Evolutionary conservation across 2,888 invertebrate genomes (phyloP).

Genomic region (Amphimallon solstitiale): DNA sequence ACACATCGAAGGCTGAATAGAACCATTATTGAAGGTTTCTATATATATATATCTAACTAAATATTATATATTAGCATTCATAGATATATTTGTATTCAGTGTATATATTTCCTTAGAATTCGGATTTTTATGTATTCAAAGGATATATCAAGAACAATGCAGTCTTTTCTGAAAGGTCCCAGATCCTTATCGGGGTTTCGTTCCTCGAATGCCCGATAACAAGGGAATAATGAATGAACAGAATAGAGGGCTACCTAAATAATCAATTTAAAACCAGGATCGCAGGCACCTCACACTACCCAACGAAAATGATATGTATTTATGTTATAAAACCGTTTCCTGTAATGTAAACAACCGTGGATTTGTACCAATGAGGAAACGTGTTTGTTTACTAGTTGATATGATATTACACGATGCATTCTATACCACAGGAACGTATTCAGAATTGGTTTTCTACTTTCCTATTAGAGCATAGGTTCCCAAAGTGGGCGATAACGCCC

Average conservation of each 20-base stretch:
- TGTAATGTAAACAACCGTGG: constrained; percentile 1
- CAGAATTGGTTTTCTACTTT: background rate
- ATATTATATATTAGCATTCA: too few species aligned
- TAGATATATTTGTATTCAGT: too few species aligned
- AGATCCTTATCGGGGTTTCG: constrained; percentile 9
- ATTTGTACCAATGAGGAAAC: constrained; percentile 11
- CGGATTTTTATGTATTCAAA: background rate
- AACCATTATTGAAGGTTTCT: too few species aligned
- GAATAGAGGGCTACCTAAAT: constrained; percentile 1
- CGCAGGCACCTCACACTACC: background rate
- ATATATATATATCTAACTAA: too few species aligned
- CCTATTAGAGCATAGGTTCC: too few species aligned
- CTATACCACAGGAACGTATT: background rate
- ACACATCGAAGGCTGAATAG: too few species aligned
- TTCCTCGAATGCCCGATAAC: background rate
- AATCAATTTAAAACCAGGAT: constrained; percentile 9
- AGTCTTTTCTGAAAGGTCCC: background rate
- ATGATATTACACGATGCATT: background rate
- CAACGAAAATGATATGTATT: background rate
- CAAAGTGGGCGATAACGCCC: too few species aligned
- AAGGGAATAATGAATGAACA: constrained; percentile 3
- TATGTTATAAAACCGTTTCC: constrained; percentile 17
- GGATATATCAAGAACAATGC: background rate
- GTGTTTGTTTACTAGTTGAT: constrained; percentile 11
- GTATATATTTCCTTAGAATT: too few species aligned